Conservation (phyloP, 2,797 vertebrate species). For the Enteromius trimaculatus region DNA sequence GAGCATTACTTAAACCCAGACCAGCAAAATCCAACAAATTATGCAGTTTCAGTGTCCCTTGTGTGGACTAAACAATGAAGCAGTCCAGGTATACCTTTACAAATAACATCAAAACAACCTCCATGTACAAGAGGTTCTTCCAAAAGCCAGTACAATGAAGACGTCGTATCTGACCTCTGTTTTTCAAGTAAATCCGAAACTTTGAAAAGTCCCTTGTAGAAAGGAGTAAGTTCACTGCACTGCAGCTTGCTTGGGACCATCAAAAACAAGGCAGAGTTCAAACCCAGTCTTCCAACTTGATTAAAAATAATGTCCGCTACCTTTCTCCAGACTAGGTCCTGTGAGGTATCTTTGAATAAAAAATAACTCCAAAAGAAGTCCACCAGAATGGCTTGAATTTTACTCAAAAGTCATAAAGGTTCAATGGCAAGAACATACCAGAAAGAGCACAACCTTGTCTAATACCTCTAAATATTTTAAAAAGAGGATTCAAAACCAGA, state of each 20-base stretch:
- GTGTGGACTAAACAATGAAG: neutral
- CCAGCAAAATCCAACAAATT: neutral
- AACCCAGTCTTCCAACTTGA: neutral
- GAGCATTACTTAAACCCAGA: neutral
- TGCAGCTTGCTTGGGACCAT: neutral
- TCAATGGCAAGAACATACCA: no score
- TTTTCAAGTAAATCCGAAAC: neutral
- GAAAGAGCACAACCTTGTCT: no score
- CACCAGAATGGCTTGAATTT: neutral
- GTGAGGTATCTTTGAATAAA: neutral
- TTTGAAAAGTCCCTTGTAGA: neutral
- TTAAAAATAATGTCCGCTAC: neutral
- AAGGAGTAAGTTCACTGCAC: neutral
- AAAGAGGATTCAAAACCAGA: no score
- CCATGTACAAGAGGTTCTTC: neutral
- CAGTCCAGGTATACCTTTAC: neutral
- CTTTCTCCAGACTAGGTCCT: neutral
- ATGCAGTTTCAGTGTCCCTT: neutral
- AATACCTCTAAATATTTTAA: no score
- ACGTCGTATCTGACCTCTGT: neutral
- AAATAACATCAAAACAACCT: neutral
- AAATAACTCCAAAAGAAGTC: neutral
- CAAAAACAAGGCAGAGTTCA: slow-evolving; percentile 5
- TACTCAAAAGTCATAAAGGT: neutral
- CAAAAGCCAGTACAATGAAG: neutral